Base-by-base conservation (phyloP, 2,113 vertebrate genomes). In the Cariama cristata region DNA sequence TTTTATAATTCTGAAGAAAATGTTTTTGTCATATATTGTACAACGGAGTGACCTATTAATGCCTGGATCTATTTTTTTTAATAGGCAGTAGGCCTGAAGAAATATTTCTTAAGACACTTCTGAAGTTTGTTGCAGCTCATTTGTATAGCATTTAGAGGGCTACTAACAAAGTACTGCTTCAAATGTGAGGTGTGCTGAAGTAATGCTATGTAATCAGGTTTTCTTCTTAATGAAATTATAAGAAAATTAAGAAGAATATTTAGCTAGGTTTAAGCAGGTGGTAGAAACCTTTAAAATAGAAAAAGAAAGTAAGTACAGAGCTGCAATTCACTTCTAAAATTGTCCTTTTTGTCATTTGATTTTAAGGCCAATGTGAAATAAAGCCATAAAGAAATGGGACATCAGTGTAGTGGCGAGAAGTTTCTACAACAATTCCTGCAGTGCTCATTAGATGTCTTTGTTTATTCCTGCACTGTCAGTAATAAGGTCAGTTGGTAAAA, bases 401-500 rank as follows among this genome's bases (percentile, higher is more conserved):
- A 32, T 76, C 6, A 59, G 6, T 58, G 60, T 55, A 83, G 72
- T 28, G 63, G 20, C 28, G 49, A 55, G 66, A 68, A 33, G 59
- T 83, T 89, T 77, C 35, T 69, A 5, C 55, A 74, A 3, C 71
- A 76, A 2, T 53, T 83, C 63, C 69, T 77, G 76, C 50, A 77
- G 68, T 84, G 87, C 72, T 95, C 30, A 19, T 93, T 91, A 69
- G 76, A 52, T 80, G 72, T 49, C 63, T 94, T 67, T 91, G 83
- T 94, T 74, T 95, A 56, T 77, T 68, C 28, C 89, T 68, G 58
- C 86, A 63, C 47, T 88, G 90, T 73, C 88, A 88, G 66, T 47
- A 88, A 40, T 60, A 92, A 95, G 66, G 79, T 79, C 49, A 40
- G 66, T 52, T 72, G 88, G 90, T 93, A 28, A 79, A 91, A 90